Evolutionary conservation across 2,888 invertebrate species (phyloP).

Genomic region (Amphipyra berbera): DNA sequence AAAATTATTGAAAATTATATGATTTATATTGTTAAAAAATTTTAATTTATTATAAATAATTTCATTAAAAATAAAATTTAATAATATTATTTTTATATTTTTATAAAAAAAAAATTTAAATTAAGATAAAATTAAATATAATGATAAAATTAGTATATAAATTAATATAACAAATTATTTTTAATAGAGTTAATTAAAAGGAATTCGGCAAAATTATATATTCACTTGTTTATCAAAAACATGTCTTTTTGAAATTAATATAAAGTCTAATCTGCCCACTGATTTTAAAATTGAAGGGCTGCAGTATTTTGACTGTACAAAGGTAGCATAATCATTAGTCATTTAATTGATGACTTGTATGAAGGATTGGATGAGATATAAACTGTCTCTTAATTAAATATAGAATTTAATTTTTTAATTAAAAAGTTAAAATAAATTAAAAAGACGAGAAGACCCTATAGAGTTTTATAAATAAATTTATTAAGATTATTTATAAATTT

Average conservation of each 20-base stretch:
- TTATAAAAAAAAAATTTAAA: constrained; percentile 82
- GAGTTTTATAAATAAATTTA: constrained; percentile 90
- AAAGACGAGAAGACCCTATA: constrained; percentile 95
- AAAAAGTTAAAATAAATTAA: constrained; percentile 92
- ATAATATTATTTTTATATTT: constrained; percentile 79
- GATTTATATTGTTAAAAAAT: constrained; percentile 90
- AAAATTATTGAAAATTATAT: constrained; percentile 82
- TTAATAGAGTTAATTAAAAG: constrained; percentile 84
- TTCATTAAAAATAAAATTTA: constrained; percentile 73
- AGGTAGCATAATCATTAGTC: constrained; percentile 94
- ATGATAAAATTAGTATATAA: constrained; percentile 91
- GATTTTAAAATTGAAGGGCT: constrained; percentile 92
- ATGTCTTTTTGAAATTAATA: constrained; percentile 91
- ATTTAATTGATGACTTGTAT: constrained; percentile 95
- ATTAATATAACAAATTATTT: constrained; percentile 62
- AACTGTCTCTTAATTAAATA: constrained; percentile 86
- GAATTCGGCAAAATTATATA: constrained; percentile 91
- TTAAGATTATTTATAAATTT: constrained; percentile 75
- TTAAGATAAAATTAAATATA: constrained; percentile 81
- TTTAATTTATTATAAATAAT: constrained; percentile 86
- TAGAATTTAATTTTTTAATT: constrained; percentile 86
- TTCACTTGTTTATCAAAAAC: constrained; percentile 95
- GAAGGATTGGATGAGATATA: constrained; percentile 93
- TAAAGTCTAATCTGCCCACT: constrained; percentile 93
- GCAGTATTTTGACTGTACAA: constrained; percentile 94